Conservation (phyloP, 2,888 invertebrate genomes). For the Ectropis crepuscularia region DNA sequence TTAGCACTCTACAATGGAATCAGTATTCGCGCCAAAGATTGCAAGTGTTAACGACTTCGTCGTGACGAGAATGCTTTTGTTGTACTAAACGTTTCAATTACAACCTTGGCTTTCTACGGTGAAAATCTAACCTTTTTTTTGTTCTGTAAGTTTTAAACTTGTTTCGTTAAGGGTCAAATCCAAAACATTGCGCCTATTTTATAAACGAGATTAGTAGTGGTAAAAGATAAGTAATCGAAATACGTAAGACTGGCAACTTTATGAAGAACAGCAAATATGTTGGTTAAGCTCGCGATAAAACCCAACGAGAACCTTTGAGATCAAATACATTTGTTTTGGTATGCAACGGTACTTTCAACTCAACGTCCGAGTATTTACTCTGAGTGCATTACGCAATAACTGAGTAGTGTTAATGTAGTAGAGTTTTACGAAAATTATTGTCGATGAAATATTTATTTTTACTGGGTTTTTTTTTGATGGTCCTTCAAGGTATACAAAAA, state of each 20-base stretch:
- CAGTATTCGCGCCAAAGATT: slow-evolving; percentile 38
- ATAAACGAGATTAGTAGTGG: too few relatives aligned
- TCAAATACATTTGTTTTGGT: slow-evolving; percentile 34
- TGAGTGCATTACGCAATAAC: slow-evolving; percentile 16
- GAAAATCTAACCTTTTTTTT: neutral
- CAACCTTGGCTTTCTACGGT: slow-evolving; percentile 1
- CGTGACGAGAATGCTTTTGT: slow-evolving; percentile 31
- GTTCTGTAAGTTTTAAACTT: neutral
- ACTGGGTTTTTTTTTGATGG: too few relatives aligned
- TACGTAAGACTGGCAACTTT: neutral
- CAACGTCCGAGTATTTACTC: slow-evolving; percentile 20
- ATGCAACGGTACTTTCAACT: slow-evolving; percentile 25
- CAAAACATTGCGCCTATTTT: too few relatives aligned
- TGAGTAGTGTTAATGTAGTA: slow-evolving; percentile 11
- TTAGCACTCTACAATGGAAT: slow-evolving; percentile 44
- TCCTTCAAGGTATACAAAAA: too few relatives aligned
- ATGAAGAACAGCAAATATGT: slow-evolving; percentile 31
- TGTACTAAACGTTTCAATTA: slow-evolving; percentile 26
- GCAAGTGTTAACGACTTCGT: slow-evolving; percentile 33
- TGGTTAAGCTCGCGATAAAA: slow-evolving; percentile 30
- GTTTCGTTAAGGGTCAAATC: too few relatives aligned
- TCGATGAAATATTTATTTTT: too few relatives aligned
- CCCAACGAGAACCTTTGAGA: slow-evolving; percentile 25
- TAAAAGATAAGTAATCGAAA: neutral
- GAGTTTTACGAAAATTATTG: too few relatives aligned